phyloP scores from a whole-genome alignment of 2,797 vertebrate species.

The Mormyrus hasselquistii region DNA sequence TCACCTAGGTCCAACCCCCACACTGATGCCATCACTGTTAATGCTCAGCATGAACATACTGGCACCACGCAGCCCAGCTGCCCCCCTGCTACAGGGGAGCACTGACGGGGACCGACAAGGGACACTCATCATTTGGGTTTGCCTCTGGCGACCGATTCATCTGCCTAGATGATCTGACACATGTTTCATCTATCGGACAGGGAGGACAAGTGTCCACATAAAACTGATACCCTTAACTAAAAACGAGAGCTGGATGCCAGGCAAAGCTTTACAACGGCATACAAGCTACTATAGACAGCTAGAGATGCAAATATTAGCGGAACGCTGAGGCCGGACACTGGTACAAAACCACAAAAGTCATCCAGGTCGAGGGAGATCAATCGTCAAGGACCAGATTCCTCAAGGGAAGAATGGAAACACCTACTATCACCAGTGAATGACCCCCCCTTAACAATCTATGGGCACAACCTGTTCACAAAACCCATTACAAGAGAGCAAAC shows the following conservation, averaged over 20 bases:
- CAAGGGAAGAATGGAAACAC: constrained; percentile 2
- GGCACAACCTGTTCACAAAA: neutral
- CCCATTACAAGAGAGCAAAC: neutral
- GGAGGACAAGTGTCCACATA: neutral
- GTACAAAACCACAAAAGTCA: constrained; percentile 39
- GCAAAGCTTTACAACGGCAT: neutral
- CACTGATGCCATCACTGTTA: neutral
- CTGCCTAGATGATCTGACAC: neutral
- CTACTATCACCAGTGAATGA: constrained; percentile 9
- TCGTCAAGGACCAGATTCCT: constrained; percentile 9
- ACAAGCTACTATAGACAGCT: neutral
- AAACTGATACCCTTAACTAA: neutral
- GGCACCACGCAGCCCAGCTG: neutral
- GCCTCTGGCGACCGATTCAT: neutral
- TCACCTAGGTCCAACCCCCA: neutral
- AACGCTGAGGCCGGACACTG: constrained; percentile 16
- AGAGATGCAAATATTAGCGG: neutral
- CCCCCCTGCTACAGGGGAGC: constrained; percentile 39
- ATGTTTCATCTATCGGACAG: neutral
- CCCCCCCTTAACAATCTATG: constrained; percentile 7
- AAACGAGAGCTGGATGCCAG: neutral
- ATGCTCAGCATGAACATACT: neutral
- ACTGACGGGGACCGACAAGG: constrained; percentile 29
- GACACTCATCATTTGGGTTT: neutral
- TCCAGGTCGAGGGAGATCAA: constrained; percentile 3